Percentiles rank a stretch among this genome's conserved stretches.
Conservation (phyloP, 2,113 vertebrate species). For the Myotis lucifugus region DNA sequence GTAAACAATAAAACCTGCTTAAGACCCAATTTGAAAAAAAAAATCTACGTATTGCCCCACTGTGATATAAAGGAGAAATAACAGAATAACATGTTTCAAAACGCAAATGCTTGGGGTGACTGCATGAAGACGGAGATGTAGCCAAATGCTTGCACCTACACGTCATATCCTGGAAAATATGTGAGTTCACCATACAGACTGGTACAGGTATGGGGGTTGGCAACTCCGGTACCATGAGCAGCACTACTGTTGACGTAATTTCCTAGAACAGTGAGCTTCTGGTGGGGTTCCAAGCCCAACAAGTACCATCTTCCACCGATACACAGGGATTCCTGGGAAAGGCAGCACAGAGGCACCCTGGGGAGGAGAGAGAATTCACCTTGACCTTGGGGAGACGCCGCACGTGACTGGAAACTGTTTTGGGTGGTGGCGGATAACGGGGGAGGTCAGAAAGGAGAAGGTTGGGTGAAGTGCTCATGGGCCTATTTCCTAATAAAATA, state of each 20-base stretch:
- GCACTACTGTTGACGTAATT: not conserved
- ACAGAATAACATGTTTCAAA: not conserved
- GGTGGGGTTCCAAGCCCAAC: not conserved
- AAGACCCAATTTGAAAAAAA: not conserved
- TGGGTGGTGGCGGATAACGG: not conserved
- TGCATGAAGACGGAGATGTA: not conserved
- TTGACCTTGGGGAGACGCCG: not conserved
- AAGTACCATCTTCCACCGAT: not conserved
- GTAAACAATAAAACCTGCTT: not conserved
- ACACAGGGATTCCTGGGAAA: not conserved
- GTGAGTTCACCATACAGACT: not conserved
- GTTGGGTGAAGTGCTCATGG: not conserved
- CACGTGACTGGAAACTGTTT: rapidly evolving
- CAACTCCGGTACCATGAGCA: not conserved
- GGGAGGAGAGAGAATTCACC: not conserved
- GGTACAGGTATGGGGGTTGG: not conserved
- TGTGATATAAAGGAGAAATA: constrained; percentile 1
- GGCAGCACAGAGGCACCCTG: not conserved
- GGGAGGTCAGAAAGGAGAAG: not conserved
- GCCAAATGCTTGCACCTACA: not conserved
- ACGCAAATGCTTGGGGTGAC: not conserved
- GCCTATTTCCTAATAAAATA: not conserved
- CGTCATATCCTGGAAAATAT: not conserved
- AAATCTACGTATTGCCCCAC: not conserved
- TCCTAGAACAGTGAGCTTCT: not conserved